Conservation (phyloP, 2,797 vertebrate genomes). For the Sebastes goodei region DNA sequence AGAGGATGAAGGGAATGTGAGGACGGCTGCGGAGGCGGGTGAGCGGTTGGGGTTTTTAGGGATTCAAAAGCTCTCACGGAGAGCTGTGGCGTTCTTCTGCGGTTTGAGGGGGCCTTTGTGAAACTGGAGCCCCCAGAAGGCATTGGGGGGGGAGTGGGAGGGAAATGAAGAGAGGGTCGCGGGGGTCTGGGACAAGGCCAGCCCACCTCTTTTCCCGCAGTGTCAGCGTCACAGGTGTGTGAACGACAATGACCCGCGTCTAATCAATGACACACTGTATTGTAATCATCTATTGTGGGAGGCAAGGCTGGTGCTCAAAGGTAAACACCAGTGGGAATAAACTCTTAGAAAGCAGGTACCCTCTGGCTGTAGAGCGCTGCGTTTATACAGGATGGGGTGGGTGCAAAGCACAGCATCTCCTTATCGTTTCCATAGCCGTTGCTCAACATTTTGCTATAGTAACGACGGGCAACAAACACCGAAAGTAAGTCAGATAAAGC, state of each 20-base stretch:
- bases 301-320: conserved; percentile 43
- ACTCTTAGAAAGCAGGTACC: conserved; percentile 24
- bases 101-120: conserved; percentile 74
- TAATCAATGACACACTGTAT: conserved; percentile 76
- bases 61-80: conserved; percentile 66
- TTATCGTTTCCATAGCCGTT: conserved; percentile 34
- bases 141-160: not conserved
- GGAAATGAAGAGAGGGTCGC: not conserved
- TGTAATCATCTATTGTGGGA: conserved; percentile 66
- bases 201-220: conserved; percentile 60
- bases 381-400: not conserved
- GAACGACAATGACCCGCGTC: conserved; percentile 60
- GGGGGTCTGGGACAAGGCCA: conserved; percentile 21
- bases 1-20: conserved; percentile 26
- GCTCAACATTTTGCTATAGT: conserved; percentile 51
- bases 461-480: conserved; percentile 58
- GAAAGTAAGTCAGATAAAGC: conserved; percentile 63
- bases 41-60: conserved; percentile 53
- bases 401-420: conserved; percentile 26
- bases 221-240: conserved; percentile 73
- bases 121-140: conserved; percentile 57
- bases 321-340: conserved; percentile 60
- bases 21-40: conserved; percentile 32
- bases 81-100: conserved; percentile 53
- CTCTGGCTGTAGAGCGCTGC: not conserved